Conservation (phyloP, 2,797 vertebrate genomes). For the Macrochelys suwanniensis region DNA sequence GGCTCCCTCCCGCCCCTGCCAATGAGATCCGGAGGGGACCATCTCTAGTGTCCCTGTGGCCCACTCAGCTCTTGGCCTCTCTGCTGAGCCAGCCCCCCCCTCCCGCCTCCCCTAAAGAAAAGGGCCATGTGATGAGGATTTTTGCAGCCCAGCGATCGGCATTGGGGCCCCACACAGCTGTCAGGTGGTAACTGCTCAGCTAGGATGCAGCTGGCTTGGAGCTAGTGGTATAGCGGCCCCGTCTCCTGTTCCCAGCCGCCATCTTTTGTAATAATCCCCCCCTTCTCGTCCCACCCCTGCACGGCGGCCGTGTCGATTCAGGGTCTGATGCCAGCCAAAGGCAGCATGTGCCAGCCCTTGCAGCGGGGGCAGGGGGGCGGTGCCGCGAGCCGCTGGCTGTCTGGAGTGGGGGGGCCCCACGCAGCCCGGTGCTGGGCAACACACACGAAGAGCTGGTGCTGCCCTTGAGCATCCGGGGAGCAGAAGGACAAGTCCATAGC, state of each 20-base stretch:
- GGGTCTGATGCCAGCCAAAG: no score
- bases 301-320: accelerated
- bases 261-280: neutral
- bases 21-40: neutral
- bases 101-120: neutral
- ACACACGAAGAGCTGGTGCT: accelerated
- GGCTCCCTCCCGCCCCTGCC: neutral
- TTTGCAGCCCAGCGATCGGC: neutral
- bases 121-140: neutral
- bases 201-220: neutral
- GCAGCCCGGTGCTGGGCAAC: neutral
- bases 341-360: neutral
- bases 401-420: neutral
- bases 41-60: neutral
- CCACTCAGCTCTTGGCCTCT: neutral
- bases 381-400: accelerated
- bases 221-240: neutral
- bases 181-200: no score
- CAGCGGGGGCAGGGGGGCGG: neutral
- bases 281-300: neutral
- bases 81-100: neutral
- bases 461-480: accelerated
- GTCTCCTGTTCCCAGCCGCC: neutral
- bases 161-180: neutral
- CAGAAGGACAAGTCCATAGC: no score